Evolutionary conservation across 2,113 vertebrate species (phyloP), one percentile per base, ranked within the genome.

Genomic region (Sebastes schlegelii): DNA sequence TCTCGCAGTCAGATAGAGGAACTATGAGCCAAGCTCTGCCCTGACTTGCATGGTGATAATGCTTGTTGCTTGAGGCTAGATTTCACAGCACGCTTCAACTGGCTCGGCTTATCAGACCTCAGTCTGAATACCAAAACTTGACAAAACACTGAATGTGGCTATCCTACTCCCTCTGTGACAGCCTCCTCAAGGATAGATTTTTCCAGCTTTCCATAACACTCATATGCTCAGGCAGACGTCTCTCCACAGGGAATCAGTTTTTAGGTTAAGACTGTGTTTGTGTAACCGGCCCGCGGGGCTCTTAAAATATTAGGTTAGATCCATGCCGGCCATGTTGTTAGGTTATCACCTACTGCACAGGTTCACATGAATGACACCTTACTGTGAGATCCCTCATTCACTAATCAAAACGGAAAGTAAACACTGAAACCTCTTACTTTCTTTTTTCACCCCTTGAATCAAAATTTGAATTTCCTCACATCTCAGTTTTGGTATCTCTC

Each of bases 41-140:
- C 90, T 84, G 93, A 93, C 95, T 93, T 94, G 95, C 91, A 84
- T 86, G 77, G 80, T 75, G 84, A 86, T 89, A 88, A 90, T 89
- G 85, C 87, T 69, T 46, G 79, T 89, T 91, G 89, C 93, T 88
- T 17, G 76, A 89, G 92, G 93, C 88, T 83, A 91, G 79, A 91
- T 92, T 91, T 93, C 89, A 84, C 81, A 68, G 91, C 92, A 90
- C 77, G 92, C 91, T 90, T 76, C 86, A 74, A 95, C 93, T 90
- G 87, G 92, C 91, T 93, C 62, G 45, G 84, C 85, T 88, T 82
- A 89, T 90, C 89, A 63, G 85, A 86, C 82, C 90, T 93, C 82
- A 74, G 80, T 82, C 84, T 86, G 89, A 86, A 90, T 92, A 89
- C 83, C 79, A 86, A 89, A 89, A 80, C 73, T 69, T 83, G 67